A percentile compares a stretch with the other conserved stretches of the same genome.
These are phyloP conservation scores for Drosophila fulvimacula DNA, from an alignment of 2,888 invertebrate genomes.

Conservation along the genomic window DNA sequence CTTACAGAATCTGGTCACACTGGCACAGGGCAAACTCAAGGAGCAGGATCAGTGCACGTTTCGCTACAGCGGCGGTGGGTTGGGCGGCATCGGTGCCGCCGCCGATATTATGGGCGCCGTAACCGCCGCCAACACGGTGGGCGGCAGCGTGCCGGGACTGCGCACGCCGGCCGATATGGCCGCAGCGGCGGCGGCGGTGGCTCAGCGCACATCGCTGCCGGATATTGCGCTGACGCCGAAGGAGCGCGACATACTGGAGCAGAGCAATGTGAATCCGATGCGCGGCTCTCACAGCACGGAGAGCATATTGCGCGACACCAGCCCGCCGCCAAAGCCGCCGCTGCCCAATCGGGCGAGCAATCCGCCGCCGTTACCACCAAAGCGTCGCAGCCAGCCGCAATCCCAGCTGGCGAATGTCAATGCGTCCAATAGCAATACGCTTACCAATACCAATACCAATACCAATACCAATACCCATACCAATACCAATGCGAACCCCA, in stretches of 20 bases:
- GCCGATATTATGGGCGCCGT: slow-evolving; percentile 70
- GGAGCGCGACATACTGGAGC: slow-evolving; percentile 84
- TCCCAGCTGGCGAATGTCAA: slow-evolving; percentile 32
- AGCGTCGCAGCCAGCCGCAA: slow-evolving; percentile 86
- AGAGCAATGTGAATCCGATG: slow-evolving; percentile 86
- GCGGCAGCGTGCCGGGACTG: slow-evolving; percentile 30
- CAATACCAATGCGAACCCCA: slow-evolving; percentile 24
- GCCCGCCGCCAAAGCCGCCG: slow-evolving; percentile 95
- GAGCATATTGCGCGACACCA: slow-evolving; percentile 90
- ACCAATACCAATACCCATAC: slow-evolving; percentile 16
- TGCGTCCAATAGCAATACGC: slow-evolving; percentile 11
- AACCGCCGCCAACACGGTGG: slow-evolving; percentile 49
- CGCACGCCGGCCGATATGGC: slow-evolving; percentile 38
- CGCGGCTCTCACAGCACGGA: slow-evolving; percentile 93
- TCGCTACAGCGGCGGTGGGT: slow-evolving; percentile 69
- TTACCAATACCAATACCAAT: slow-evolving; percentile 20
- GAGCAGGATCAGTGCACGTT: slow-evolving; percentile 85
- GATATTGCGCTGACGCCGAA: slow-evolving; percentile 94
- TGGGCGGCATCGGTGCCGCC: slow-evolving; percentile 70
- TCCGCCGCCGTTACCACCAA: slow-evolving; percentile 92
- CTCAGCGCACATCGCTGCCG: slow-evolving; percentile 89
- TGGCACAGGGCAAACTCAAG: slow-evolving; percentile 93
- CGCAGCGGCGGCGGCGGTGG: slow-evolving; percentile 77
- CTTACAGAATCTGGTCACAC: slow-evolving; percentile 89
- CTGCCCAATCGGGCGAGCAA: slow-evolving; percentile 90